These are phyloP conservation scores for Scaptomyza pallida DNA, from an alignment of 1,140 invertebrate species.

Conservation along the genomic window DNA sequence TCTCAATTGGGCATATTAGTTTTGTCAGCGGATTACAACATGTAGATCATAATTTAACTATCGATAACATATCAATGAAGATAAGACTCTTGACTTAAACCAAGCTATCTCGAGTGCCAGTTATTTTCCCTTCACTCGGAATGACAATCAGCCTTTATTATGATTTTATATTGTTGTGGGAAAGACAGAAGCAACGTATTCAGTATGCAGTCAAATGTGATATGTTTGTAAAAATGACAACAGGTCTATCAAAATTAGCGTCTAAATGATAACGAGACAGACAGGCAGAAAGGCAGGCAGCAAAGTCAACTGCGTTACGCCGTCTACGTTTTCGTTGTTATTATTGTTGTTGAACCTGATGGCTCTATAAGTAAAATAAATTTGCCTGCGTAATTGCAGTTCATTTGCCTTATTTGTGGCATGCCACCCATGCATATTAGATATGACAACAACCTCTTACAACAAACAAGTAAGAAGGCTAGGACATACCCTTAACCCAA, in stretches of 20 bases:
- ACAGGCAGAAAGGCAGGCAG: too few relatives aligned
- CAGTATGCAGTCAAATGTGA: slow-evolving; percentile 12
- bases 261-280: slow-evolving; percentile 30
- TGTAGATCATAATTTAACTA: too few relatives aligned
- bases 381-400: slow-evolving; percentile 42
- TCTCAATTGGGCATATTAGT: too few relatives aligned
- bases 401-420: slow-evolving; percentile 53
- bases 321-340: too few relatives aligned
- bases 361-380: slow-evolving; percentile 52
- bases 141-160: not conserved
- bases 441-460: too few relatives aligned
- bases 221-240: slow-evolving; percentile 24
- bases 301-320: not conserved
- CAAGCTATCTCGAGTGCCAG: not conserved
- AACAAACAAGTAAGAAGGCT: too few relatives aligned
- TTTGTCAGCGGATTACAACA: too few relatives aligned
- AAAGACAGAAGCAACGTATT: not conserved
- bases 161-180: not conserved
- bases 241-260: slow-evolving; percentile 40
- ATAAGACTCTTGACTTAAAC: too few relatives aligned
- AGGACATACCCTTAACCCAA: too few relatives aligned
- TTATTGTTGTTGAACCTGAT: slow-evolving; percentile 38
- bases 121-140: slow-evolving; percentile 12
- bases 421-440: slow-evolving; percentile 11
- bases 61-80: not conserved